These are phyloP conservation scores for Aptenodytes forsteri DNA, from an alignment of 2,113 vertebrate genomes.

Conservation along the genomic window DNA sequence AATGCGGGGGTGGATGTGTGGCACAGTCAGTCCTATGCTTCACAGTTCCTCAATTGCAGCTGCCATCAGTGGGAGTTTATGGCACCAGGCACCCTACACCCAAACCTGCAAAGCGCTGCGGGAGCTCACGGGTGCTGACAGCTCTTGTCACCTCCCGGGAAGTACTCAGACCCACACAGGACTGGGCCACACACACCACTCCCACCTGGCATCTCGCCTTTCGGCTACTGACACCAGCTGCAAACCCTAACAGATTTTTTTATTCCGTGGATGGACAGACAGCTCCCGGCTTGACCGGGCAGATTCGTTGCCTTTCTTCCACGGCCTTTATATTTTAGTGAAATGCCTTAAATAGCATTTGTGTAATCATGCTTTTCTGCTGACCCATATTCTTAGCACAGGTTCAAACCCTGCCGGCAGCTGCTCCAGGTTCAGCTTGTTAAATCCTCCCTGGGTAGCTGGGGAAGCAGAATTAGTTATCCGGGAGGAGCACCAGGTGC, in stretches of 20 bases:
- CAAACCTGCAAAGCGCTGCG: background rate
- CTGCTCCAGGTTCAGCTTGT: slow-evolving; percentile 10
- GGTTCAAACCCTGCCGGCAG: background rate
- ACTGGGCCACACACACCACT: background rate
- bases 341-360: background rate
- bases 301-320: background rate
- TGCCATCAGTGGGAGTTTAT: slow-evolving; percentile 29
- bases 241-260: background rate
- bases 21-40: slow-evolving; percentile 2
- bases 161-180: slow-evolving; percentile 4
- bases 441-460: background rate
- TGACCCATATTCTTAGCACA: slow-evolving; percentile 29
- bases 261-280: background rate
- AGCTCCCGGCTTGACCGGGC: background rate
- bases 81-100: background rate
- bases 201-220: background rate
- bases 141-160: background rate
- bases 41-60: slow-evolving; percentile 35
- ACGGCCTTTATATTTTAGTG: background rate
- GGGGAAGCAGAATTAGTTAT: background rate
- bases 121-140: slow-evolving; percentile 9
- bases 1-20: background rate
- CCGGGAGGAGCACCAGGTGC: background rate
- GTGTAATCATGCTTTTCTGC: background rate
- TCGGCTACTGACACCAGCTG: background rate